Conservation (phyloP, 2,113 vertebrate genomes). For the Malurus elegans region DNA sequence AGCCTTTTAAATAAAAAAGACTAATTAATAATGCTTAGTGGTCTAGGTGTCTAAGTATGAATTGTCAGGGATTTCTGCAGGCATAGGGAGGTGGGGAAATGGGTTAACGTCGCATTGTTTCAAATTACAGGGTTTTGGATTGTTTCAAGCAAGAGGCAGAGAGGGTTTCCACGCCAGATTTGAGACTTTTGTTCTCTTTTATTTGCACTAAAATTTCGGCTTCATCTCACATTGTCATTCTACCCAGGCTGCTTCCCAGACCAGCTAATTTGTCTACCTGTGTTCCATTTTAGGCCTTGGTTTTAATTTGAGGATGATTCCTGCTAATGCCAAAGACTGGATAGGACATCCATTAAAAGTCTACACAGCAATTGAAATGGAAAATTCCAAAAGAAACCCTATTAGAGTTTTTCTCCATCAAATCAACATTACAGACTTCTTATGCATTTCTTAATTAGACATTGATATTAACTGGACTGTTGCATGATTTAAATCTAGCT, state of each 20-base stretch:
- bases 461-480: conserved; percentile 66
- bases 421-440: conserved; percentile 71
- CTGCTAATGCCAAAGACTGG: conserved; percentile 31
- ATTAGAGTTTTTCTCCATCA: conserved; percentile 64
- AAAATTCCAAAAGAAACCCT: conserved; percentile 66
- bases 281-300: conserved; percentile 43
- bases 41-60: neutral
- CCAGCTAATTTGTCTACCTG: conserved; percentile 57
- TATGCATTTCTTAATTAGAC: conserved; percentile 72
- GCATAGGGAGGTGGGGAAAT: neutral
- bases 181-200: neutral
- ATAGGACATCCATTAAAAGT: conserved; percentile 55
- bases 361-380: conserved; percentile 43
- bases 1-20: neutral
- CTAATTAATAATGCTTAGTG: neutral
- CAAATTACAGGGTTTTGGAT: conserved; percentile 12
- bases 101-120: neutral
- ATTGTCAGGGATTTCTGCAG: neutral
- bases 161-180: neutral
- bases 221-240: conserved; percentile 36
- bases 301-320: conserved; percentile 62
- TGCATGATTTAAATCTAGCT: conserved; percentile 67
- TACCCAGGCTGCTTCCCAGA: neutral
- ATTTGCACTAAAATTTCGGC: neutral
- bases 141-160: neutral